Evolutionary conservation across 64 coral and sea anemone species (phyloP).

Genomic region (Orbicella faveolata): DNA sequence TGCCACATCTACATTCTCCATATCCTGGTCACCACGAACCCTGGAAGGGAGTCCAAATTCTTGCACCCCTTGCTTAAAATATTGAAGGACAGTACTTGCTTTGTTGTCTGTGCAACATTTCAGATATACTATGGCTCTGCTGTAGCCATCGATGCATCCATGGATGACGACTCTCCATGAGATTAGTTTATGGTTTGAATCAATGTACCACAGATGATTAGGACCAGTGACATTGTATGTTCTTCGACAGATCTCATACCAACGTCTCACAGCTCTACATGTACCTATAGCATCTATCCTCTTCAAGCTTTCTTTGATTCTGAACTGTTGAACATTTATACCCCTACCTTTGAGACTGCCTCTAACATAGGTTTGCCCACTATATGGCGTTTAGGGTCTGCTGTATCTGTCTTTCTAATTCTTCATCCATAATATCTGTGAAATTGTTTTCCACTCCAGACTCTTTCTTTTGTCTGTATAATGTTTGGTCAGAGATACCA

Average conservation of each 20-base stretch:
- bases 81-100: constrained; percentile 31
- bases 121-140: constrained; percentile 30
- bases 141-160: constrained; percentile 53
- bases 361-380: constrained; percentile 69
- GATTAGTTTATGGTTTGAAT: constrained; percentile 33
- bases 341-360: constrained; percentile 52
- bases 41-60: constrained; percentile 45
- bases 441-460: constrained; percentile 33
- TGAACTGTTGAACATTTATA: constrained; percentile 40
- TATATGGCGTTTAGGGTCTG: constrained; percentile 65
- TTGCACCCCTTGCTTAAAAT: constrained; percentile 37
- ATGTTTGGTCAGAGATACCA: constrained; percentile 60
- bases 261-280: constrained; percentile 28
- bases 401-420: constrained; percentile 42
- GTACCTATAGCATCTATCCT: constrained; percentile 32
- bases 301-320: constrained; percentile 47
- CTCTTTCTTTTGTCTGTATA: constrained; percentile 60
- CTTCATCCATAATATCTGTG: constrained; percentile 65
- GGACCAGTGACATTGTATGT: constrained; percentile 24
- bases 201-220: constrained; percentile 43
- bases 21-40: constrained; percentile 37
- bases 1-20: constrained; percentile 52
- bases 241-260: constrained; percentile 50
- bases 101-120: constrained; percentile 49
- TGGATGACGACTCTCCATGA: constrained; percentile 44